Conservation (phyloP, 2,888 invertebrate species). For the Holacanthella duospinosa region DNA sequence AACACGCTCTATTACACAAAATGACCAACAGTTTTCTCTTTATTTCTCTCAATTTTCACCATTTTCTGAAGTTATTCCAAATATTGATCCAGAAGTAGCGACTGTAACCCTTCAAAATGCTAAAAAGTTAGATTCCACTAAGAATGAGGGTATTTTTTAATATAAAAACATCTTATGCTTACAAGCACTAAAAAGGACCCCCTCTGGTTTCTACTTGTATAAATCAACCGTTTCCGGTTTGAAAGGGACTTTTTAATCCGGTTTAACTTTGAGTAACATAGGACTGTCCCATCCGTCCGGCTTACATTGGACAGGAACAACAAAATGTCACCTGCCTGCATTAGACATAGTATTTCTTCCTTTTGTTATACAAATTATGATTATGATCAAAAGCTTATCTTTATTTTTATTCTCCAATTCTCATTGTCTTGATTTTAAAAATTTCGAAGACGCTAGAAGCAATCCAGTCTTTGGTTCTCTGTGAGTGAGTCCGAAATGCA, state of each 20-base stretch:
- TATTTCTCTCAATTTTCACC: too few relatives aligned
- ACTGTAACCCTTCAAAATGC: too few relatives aligned
- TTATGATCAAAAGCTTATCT: background rate
- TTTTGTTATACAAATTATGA: background rate
- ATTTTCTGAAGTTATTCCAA: too few relatives aligned
- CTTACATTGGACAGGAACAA: conserved; percentile 8
- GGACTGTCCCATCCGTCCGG: conserved; percentile 12
- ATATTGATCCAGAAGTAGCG: too few relatives aligned
- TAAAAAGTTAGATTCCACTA: too few relatives aligned
- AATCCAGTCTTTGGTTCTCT: background rate
- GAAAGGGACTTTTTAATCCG: conserved; percentile 30
- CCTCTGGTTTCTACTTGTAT: conserved; percentile 19
- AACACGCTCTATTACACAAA: too few relatives aligned
- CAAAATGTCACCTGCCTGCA: background rate
- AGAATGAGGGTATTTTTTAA: too few relatives aligned
- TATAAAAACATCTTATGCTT: too few relatives aligned
- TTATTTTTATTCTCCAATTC: background rate
- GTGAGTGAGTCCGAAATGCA: background rate
- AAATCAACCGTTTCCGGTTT: conserved; percentile 37
- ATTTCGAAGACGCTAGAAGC: background rate
- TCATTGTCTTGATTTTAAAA: background rate
- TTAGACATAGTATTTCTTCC: background rate
- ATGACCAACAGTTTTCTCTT: too few relatives aligned
- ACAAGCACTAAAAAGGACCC: conserved; percentile 10
- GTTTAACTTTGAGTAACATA: conserved; percentile 25